These are phyloP conservation scores for Frieseomelitta varia DNA, from an alignment of 1,140 invertebrate genomes.

Conservation along the genomic window DNA sequence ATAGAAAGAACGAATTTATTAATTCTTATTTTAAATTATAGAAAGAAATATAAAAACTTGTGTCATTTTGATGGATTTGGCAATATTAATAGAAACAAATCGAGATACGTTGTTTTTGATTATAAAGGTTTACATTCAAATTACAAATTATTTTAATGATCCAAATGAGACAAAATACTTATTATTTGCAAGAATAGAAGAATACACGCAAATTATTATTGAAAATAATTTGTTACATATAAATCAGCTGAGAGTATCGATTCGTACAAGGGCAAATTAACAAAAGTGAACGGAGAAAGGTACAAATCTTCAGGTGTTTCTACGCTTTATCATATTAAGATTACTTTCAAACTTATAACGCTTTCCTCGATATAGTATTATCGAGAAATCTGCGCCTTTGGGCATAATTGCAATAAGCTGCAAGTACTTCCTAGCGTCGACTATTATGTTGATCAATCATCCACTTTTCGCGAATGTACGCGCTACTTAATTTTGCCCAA, in stretches of 20 bases:
- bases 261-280: not conserved
- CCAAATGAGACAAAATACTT: not conserved
- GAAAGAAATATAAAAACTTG: not conserved
- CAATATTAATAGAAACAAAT: not conserved
- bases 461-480: not conserved
- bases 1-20: no score
- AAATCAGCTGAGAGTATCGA: not conserved
- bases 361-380: not conserved
- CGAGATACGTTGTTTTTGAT: not conserved
- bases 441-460: not conserved
- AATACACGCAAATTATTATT: not conserved
- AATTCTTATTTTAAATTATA: no score
- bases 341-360: not conserved
- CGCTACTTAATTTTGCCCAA: no score
- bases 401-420: not conserved
- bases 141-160: not conserved
- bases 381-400: not conserved
- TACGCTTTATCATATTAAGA: not conserved
- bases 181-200: not conserved
- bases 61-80: not conserved
- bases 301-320: not conserved
- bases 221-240: not conserved
- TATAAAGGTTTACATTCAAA: not conserved
- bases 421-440: not conserved
- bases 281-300: not conserved